phyloP scores from a whole-genome alignment of 2,888 invertebrate species.

The Cephus pygmeus region DNA sequence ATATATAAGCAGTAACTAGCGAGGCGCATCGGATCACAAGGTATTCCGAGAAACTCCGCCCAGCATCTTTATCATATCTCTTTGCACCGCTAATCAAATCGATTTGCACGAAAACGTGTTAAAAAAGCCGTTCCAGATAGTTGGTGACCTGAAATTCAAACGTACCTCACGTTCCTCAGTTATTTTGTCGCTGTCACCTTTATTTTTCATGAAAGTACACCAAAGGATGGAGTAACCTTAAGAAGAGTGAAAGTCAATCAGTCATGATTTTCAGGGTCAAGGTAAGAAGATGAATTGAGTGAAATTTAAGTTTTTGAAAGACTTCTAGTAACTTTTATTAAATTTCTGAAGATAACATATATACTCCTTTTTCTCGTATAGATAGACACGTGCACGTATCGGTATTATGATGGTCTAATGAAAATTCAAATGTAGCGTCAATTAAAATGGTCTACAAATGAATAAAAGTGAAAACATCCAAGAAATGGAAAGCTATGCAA shows the following conservation, averaged over 20 bases:
- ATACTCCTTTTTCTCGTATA: neutral
- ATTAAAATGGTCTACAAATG: neutral
- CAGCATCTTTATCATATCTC: conserved; percentile 9
- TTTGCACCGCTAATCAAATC: neutral
- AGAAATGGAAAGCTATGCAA: conserved; percentile 27
- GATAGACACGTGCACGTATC: neutral
- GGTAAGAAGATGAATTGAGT: neutral
- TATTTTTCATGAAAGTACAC: neutral
- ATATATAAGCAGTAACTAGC: conserved; percentile 46
- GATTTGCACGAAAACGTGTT: neutral
- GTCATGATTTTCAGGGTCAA: neutral
- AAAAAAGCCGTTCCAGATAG: neutral
- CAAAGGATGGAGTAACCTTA: neutral
- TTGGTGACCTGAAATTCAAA: conserved; percentile 2
- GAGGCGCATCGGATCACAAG: conserved; percentile 39
- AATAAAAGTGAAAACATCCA: conserved; percentile 37
- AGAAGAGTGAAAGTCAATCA: neutral
- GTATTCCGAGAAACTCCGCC: conserved; percentile 47
- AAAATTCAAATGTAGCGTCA: neutral
- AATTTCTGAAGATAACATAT: neutral
- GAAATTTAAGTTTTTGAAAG: neutral
- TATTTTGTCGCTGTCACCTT: neutral
- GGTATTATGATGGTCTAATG: neutral
- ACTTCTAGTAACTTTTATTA: neutral
- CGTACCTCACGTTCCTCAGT: neutral